These are phyloP conservation scores for Drosophila meridionalis DNA, from an alignment of 2,888 invertebrate species.

Conservation along the genomic window DNA sequence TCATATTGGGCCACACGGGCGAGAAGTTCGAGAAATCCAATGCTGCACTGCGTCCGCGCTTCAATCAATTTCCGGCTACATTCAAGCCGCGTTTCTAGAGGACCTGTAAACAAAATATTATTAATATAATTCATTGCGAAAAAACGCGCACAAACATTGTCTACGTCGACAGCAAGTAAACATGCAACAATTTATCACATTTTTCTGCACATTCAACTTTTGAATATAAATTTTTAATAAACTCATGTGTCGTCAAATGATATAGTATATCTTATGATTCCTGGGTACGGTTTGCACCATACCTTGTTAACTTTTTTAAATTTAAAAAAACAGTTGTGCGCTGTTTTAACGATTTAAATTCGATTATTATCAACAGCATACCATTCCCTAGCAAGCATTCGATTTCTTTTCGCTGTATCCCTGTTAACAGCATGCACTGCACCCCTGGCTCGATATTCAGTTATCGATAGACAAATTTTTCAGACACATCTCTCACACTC, in stretches of 20 bases:
- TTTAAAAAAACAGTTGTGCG: neutral
- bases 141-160: conserved; percentile 43
- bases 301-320: no score
- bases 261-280: neutral
- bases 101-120: conserved; percentile 10
- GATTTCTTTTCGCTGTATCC: neutral
- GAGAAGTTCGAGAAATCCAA: conserved; percentile 82
- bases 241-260: conserved; percentile 8
- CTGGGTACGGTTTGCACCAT: neutral
- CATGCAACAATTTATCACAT: conserved; percentile 31
- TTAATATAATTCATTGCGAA: conserved; percentile 8
- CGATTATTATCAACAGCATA: neutral
- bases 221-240: conserved; percentile 27
- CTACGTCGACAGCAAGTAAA: conserved; percentile 56
- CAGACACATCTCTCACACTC: conserved; percentile 47
- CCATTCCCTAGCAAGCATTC: neutral
- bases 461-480: conserved; percentile 41
- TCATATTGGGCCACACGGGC: conserved; percentile 81
- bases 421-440: neutral
- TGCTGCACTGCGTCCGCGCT: conserved; percentile 82
- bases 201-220: conserved; percentile 55
- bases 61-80: conserved; percentile 82
- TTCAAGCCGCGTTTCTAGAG: conserved; percentile 83
- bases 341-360: neutral
- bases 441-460: conserved; percentile 34